Evolutionary conservation across 2,113 vertebrate species (phyloP).

Genomic region (Montifringilla adamsi): DNA sequence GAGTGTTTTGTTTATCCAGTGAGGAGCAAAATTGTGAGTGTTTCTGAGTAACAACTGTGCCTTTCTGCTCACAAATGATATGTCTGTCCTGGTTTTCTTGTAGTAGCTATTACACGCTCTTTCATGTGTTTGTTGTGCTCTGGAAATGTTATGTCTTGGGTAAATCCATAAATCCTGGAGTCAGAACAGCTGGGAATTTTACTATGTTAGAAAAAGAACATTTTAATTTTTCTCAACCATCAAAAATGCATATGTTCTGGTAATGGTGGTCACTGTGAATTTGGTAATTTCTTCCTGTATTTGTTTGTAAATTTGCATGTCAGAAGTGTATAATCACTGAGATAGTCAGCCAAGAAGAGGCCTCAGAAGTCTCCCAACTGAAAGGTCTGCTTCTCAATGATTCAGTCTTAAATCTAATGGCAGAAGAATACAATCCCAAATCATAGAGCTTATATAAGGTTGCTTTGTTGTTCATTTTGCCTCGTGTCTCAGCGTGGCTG

Average conservation of each 20-base stretch:
- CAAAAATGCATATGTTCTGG: not conserved
- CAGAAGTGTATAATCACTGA: not conserved
- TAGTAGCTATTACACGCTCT: not conserved
- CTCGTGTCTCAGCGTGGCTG: not conserved
- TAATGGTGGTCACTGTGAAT: not conserved
- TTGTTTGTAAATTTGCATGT: not conserved
- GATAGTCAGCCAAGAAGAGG: not conserved
- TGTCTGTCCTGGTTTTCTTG: not conserved
- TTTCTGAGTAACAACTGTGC: not conserved
- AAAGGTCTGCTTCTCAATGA: not conserved
- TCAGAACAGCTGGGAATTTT: not conserved
- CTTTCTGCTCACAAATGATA: not conserved
- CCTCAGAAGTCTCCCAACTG: not conserved
- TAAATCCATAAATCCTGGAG: not conserved
- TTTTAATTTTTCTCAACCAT: not conserved
- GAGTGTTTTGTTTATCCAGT: not conserved
- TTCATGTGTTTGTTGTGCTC: not conserved
- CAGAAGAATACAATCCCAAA: not conserved
- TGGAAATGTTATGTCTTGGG: not conserved
- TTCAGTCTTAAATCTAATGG: not conserved
- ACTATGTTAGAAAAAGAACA: not conserved
- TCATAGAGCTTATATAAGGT: accelerated
- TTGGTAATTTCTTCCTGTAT: not conserved
- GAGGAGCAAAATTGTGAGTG: not conserved
- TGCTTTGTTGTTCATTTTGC: not conserved